These are phyloP conservation scores for Molanna angustata DNA, from an alignment of 2,888 invertebrate species.

Conservation along the genomic window DNA sequence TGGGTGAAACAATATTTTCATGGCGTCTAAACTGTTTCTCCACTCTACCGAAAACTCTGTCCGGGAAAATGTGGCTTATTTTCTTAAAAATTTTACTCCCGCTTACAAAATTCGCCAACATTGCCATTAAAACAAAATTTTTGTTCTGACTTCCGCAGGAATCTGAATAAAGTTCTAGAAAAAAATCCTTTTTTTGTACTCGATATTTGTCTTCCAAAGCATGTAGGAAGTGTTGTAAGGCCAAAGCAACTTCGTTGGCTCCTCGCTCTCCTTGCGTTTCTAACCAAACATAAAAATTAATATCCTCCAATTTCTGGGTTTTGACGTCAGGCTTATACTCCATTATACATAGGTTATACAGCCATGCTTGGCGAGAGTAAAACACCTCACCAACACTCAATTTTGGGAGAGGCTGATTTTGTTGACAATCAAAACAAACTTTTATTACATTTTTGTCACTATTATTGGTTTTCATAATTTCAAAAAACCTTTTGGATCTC, in stretches of 20 bases:
- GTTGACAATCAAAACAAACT: constrained; percentile 1
- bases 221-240: background rate
- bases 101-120: background rate
- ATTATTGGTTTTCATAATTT: constrained; percentile 1
- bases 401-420: background rate
- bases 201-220: background rate
- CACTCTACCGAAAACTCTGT: background rate
- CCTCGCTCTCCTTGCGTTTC: background rate
- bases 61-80: background rate
- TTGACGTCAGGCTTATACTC: background rate
- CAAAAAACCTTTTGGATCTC: background rate
- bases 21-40: background rate
- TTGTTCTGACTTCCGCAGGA: constrained; percentile 1
- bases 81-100: background rate
- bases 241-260: background rate
- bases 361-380: background rate
- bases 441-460: background rate
- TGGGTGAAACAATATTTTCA: background rate
- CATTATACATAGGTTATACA: background rate
- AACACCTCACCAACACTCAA: constrained; percentile 3
- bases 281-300: background rate
- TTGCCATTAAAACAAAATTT: background rate
- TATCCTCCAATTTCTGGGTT: background rate
- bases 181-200: background rate
- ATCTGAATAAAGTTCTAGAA: background rate